These are phyloP conservation scores for Trypoxylon attenuatum DNA, from an alignment of 2,888 invertebrate species.

Conservation along the genomic window DNA sequence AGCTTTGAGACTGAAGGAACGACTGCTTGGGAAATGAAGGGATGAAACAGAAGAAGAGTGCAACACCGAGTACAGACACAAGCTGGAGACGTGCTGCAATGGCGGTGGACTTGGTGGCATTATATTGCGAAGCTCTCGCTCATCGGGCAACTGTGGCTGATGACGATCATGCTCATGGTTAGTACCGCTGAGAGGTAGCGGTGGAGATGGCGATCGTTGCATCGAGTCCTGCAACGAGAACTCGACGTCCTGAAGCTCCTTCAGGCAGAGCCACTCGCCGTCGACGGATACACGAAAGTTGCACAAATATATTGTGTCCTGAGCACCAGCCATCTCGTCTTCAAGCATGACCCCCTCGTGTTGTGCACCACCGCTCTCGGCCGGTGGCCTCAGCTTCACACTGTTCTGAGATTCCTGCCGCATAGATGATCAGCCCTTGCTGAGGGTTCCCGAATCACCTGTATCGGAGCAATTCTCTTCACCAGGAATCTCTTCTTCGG, in stretches of 20 bases:
- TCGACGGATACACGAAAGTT: conserved; percentile 98
- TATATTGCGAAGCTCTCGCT: conserved; percentile 70
- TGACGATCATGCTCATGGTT: conserved; percentile 54
- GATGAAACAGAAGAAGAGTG: conserved; percentile 46
- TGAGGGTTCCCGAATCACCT: background rate
- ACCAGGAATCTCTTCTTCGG: background rate
- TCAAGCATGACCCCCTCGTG: conserved; percentile 74
- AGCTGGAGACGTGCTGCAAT: conserved; percentile 73
- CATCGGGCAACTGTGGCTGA: conserved; percentile 59
- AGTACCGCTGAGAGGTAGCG: conserved; percentile 77
- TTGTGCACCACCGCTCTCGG: conserved; percentile 61
- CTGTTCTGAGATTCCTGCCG: conserved; percentile 68
- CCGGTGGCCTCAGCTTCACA: conserved; percentile 66
- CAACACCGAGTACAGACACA: conserved; percentile 71
- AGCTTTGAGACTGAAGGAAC: background rate
- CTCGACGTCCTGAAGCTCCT: conserved; percentile 94
- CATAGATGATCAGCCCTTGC: conserved; percentile 60
- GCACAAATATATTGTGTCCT: conserved; percentile 97
- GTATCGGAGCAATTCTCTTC: background rate
- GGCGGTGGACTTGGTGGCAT: conserved; percentile 67
- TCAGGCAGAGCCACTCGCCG: conserved; percentile 96
- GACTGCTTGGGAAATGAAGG: background rate
- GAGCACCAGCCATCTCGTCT: conserved; percentile 88
- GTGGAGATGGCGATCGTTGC: conserved; percentile 79
- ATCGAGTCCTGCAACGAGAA: conserved; percentile 83